Evolutionary conservation across 2,888 invertebrate species (phyloP), one percentile per base, ranked within the genome.

Genomic region (Acleris laterana): DNA sequence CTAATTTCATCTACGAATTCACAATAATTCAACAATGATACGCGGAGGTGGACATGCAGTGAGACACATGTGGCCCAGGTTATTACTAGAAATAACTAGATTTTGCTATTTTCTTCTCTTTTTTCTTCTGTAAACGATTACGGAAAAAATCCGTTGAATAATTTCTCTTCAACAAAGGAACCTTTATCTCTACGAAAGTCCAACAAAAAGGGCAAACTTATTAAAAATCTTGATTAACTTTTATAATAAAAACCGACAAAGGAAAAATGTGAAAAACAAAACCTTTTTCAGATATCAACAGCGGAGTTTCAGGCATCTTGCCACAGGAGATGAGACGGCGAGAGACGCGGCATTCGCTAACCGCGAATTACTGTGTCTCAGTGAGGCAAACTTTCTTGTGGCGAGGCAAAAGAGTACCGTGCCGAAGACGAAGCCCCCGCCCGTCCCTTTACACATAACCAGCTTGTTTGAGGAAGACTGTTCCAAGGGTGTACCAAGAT

Each of bases 401-500:
- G 25, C 19, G n/a, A 73, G 78, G 19, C 63, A 71, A 11, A 70
- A 76, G n/a, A 77, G 77, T 68, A 78, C 73, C 61, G 68, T 63
- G 5, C 25, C 50, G 0, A 78, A 57, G 48, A 59, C 55, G 62
- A 86, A 78, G 53, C 68, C 1, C 11, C 82, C 80, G 0, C 77
- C 77, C 0, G 70, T 85, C 0, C 77, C 78, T 0, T 76, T 73
- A 1, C 90, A 88, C 61, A 83, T 74, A 0, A 64, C 57, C 28
- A 78, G 74, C 62, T 55, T 77, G 2, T 83, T 70, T 38, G 32
- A 3, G 32, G 32, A 32, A 32, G 32, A 7, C 32, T 9, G 9
- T 9, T 32, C 77, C 77, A 70, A 71, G 3, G 77, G 81, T 0
- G 84, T 85, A 46, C 70, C 71, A 2, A 75, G 90, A 57, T 82